Percentiles rank a stretch among this genome's conserved stretches.
These are phyloP conservation scores for Diogma glabrata DNA, from an alignment of 2,888 invertebrate genomes.

Conservation along the genomic window DNA sequence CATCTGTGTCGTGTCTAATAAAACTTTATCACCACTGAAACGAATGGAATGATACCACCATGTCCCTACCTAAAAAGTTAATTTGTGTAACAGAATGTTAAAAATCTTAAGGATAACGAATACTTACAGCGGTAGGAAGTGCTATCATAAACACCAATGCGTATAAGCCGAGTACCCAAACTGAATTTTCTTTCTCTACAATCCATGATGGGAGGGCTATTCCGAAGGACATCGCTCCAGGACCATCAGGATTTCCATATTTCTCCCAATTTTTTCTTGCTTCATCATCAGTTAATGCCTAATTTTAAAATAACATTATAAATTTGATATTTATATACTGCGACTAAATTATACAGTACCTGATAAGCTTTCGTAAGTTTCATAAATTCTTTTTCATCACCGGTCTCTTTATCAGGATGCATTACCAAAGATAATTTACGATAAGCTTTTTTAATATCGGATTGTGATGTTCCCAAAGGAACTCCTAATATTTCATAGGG, in stretches of 20 bases:
- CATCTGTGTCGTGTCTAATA: conserved; percentile 92
- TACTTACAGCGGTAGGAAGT: conserved; percentile 54
- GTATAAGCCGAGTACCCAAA: conserved; percentile 93
- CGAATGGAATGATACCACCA: conserved; percentile 99
- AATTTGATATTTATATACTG: too few relatives aligned
- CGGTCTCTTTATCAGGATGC: conserved; percentile 97
- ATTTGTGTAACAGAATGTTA: neutral
- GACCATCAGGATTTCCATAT: conserved; percentile 99
- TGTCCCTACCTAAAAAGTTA: conserved; percentile 57
- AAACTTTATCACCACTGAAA: conserved; percentile 92
- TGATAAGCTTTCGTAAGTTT: conserved; percentile 85
- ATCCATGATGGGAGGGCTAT: conserved; percentile 99
- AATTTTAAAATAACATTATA: neutral
- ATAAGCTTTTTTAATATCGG: conserved; percentile 92
- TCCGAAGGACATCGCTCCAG: conserved; percentile 98
- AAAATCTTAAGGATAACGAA: neutral
- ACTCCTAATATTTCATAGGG: conserved; percentile 92
- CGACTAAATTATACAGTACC: too few relatives aligned
- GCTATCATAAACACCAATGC: conserved; percentile 97
- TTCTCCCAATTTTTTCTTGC: conserved; percentile 96
- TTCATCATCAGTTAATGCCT: conserved; percentile 95
- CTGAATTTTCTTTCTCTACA: conserved; percentile 97
- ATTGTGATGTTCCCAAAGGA: conserved; percentile 72
- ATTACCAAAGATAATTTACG: conserved; percentile 82
- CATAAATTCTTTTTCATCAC: conserved; percentile 96